These are phyloP conservation scores for Plodia interpunctella DNA, from an alignment of 1,140 invertebrate species.

Conservation along the genomic window DNA sequence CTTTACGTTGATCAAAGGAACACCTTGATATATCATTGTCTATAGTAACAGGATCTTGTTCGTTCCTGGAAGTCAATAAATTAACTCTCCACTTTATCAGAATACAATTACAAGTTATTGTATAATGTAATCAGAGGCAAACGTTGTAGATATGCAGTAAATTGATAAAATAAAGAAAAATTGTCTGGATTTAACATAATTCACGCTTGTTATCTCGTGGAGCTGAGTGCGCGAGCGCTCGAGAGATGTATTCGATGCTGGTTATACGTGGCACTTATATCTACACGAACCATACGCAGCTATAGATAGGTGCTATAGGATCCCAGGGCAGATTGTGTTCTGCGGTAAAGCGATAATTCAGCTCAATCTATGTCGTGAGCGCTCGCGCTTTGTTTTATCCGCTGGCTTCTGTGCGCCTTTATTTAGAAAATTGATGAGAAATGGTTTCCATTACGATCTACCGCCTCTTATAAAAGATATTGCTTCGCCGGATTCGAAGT, in stretches of 20 bases:
- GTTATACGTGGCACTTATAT: neutral
- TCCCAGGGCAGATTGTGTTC: slow-evolving; percentile 62
- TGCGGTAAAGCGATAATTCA: slow-evolving; percentile 77
- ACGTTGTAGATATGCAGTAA: slow-evolving; percentile 62
- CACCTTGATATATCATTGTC: neutral
- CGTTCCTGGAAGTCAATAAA: neutral
- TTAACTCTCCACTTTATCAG: neutral
- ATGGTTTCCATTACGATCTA: slow-evolving; percentile 72
- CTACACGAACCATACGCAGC: neutral
- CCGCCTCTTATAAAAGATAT: slow-evolving; percentile 68
- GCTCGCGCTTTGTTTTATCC: slow-evolving; percentile 72
- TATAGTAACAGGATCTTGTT: neutral
- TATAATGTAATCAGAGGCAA: slow-evolving; percentile 51
- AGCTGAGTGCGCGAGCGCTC: slow-evolving; percentile 43
- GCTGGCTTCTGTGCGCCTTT: slow-evolving; percentile 74
- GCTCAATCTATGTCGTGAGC: slow-evolving; percentile 76
- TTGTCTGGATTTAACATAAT: slow-evolving; percentile 68
- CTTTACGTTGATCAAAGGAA: too few species aligned
- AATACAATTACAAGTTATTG: slow-evolving; percentile 23
- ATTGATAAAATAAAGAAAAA: slow-evolving; percentile 67
- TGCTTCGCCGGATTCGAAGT: slow-evolving; percentile 44
- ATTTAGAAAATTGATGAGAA: slow-evolving; percentile 77
- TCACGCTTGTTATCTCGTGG: slow-evolving; percentile 61
- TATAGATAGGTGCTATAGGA: too few species aligned
- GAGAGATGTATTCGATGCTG: slow-evolving; percentile 21